phyloP scores from a whole-genome alignment of 2,113 vertebrate genomes.

The Orthonyx spaldingii region DNA sequence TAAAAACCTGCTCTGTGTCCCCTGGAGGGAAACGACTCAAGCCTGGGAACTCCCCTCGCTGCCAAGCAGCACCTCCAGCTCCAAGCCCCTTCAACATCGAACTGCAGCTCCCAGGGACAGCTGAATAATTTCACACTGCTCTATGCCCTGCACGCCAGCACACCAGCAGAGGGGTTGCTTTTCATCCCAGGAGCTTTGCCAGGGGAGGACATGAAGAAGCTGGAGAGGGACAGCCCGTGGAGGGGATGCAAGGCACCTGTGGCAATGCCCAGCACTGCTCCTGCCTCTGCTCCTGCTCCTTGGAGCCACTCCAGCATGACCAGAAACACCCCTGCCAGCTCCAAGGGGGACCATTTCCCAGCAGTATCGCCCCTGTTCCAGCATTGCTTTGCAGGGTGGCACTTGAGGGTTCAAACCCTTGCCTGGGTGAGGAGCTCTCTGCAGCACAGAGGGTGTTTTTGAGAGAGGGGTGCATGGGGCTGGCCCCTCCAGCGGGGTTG shows the following conservation, averaged over 20 bases:
- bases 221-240: fast-evolving
- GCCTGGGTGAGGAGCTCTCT: not conserved
- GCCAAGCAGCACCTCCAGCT: not conserved
- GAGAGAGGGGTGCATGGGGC: fast-evolving
- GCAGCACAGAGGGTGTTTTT: fast-evolving
- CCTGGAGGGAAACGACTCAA: not conserved
- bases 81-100: not conserved
- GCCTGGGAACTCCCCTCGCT: fast-evolving
- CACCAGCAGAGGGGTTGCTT: not conserved
- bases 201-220: not conserved
- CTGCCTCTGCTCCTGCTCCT: not conserved
- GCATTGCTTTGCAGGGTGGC: fast-evolving
- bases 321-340: not conserved
- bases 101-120: not conserved
- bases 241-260: not conserved
- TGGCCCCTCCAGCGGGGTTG: fast-evolving
- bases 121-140: not conserved
- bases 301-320: fast-evolving
- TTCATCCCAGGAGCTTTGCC: not conserved
- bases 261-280: not conserved
- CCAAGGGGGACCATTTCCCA: not conserved
- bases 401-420: fast-evolving
- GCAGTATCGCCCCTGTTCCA: fast-evolving
- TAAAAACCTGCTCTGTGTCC: not conserved
- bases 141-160: not conserved